Percentiles rank a stretch among this genome's conserved stretches.
phyloP scores from a whole-genome alignment of 1,140 invertebrate species.

The Eumaeus atala region DNA sequence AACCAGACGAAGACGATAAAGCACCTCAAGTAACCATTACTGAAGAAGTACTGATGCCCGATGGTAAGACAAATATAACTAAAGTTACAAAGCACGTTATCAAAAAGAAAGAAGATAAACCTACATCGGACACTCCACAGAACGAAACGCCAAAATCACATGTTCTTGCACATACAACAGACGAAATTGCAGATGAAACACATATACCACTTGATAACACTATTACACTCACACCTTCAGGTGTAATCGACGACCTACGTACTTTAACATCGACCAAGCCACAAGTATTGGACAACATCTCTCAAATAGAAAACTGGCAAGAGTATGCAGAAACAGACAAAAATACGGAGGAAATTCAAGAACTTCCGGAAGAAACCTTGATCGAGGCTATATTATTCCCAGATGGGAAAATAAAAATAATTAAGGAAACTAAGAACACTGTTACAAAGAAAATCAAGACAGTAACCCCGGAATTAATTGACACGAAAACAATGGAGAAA shows the following conservation, averaged over 20 bases:
- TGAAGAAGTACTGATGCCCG: slow-evolving; percentile 18
- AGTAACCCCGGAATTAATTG: slow-evolving; percentile 28
- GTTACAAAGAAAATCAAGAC: slow-evolving; percentile 62
- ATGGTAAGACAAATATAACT: slow-evolving; percentile 6
- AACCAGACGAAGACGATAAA: neutral
- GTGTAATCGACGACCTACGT: neutral
- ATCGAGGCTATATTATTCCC: slow-evolving; percentile 5
- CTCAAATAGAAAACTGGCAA: too few relatives aligned
- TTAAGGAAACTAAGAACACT: slow-evolving; percentile 49
- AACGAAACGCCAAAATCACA: neutral
- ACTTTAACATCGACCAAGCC: neutral
- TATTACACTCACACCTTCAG: neutral
- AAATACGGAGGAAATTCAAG: neutral
- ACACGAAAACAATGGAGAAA: slow-evolving; percentile 8
- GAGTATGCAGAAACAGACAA: neutral
- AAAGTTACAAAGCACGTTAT: slow-evolving; percentile 27
- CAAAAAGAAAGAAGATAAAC: slow-evolving; percentile 31
- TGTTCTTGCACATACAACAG: neutral
- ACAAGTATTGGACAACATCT: neutral
- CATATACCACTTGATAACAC: slow-evolving; percentile 7
- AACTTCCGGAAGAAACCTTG: slow-evolving; percentile 1
- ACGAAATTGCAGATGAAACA: slow-evolving; percentile 4
- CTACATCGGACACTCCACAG: slow-evolving; percentile 1
- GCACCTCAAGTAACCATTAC: slow-evolving; percentile 24
- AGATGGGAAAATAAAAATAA: slow-evolving; percentile 45